A percentile compares a stretch with the other conserved stretches of the same genome.
These are phyloP conservation scores for Tokudaia muenninki DNA, from an alignment of 2,797 vertebrate genomes.

Conservation along the genomic window DNA sequence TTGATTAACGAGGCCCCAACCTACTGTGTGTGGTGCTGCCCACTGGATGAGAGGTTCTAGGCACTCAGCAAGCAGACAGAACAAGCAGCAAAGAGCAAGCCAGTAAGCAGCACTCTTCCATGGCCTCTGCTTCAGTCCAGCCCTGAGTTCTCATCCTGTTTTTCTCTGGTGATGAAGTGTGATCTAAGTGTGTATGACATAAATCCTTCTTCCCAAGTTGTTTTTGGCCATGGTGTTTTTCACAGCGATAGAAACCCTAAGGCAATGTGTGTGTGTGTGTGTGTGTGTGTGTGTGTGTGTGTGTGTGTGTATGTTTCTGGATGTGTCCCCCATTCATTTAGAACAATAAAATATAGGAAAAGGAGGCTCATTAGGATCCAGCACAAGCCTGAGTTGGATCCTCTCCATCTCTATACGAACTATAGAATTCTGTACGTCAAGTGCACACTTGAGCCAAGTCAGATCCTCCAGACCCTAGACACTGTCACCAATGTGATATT, in stretches of 20 bases:
- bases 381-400: background rate
- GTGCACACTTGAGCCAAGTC: background rate
- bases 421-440: background rate
- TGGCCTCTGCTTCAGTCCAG: background rate
- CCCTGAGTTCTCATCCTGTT: background rate
- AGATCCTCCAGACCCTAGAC: background rate
- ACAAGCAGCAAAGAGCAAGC: background rate
- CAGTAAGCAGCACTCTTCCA: background rate
- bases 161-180: background rate
- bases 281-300: no score
- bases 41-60: background rate
- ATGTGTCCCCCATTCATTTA: background rate
- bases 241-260: background rate
- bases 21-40: background rate
- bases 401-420: background rate
- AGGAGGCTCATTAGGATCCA: background rate
- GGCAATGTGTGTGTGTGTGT: no score
- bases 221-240: background rate
- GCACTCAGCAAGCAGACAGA: background rate
- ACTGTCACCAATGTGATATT: background rate
- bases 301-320: background rate
- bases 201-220: background rate
- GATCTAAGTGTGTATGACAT: no score
- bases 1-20: background rate
- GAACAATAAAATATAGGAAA: slow-evolving; percentile 12